Evolutionary conservation across 2,888 invertebrate genomes (phyloP).

Genomic region (Agrypnus murinus): DNA sequence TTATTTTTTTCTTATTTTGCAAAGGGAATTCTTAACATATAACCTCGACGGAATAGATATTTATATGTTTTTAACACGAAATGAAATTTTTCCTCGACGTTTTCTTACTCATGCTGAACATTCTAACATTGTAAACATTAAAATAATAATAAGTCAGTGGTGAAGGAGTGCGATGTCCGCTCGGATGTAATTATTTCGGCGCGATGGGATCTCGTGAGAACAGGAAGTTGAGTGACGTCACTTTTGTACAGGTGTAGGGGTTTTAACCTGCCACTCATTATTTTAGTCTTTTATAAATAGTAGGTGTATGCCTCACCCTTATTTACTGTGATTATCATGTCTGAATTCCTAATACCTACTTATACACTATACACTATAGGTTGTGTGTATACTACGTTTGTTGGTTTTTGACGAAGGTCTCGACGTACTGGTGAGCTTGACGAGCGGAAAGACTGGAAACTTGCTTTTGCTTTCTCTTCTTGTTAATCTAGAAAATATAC

Average conservation of each 20-base stretch:
- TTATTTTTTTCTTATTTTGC: no score
- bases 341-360: constrained; percentile 14
- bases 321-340: constrained; percentile 43
- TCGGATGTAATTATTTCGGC: constrained; percentile 70
- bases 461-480: no score
- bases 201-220: constrained; percentile 71
- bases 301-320: constrained; percentile 41
- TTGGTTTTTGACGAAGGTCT: constrained; percentile 24
- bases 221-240: constrained; percentile 69
- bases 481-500: no score
- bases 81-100: neutral
- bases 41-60: no score
- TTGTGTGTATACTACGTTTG: no score
- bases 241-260: constrained; percentile 66
- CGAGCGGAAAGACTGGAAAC: no score
- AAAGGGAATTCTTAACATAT: no score
- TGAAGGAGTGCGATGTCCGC: constrained; percentile 60
- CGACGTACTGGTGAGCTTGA: no score
- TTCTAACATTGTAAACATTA: constrained; percentile 46
- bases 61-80: no score
- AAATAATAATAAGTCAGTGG: constrained; percentile 49
- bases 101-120: constrained; percentile 36
- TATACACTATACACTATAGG: neutral
- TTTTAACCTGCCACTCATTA: constrained; percentile 64
- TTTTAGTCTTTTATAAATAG: constrained; percentile 42